Evolutionary conservation across 2,797 vertebrate species (phyloP).

Genomic region (Botia kubotai): DNA sequence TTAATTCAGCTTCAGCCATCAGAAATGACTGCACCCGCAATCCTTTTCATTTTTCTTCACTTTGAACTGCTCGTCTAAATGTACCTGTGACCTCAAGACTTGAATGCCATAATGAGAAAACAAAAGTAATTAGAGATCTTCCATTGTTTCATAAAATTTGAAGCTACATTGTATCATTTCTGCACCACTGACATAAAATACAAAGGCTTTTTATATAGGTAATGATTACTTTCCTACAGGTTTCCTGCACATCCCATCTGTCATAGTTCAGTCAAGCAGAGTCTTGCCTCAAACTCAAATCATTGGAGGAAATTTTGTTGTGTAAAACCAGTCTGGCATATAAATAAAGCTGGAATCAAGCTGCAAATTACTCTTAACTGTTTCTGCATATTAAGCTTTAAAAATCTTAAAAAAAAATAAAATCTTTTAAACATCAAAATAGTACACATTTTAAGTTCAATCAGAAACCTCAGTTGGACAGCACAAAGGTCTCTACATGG

Average conservation of each 20-base stretch:
- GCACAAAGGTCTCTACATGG: no score
- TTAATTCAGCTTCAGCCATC: constrained; percentile 74
- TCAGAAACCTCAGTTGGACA: background rate
- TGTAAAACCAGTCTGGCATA: background rate
- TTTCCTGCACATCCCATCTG: background rate
- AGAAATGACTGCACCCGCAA: constrained; percentile 68
- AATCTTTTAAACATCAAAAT: no score
- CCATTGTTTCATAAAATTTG: background rate
- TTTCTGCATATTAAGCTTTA: background rate
- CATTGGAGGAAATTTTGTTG: no score
- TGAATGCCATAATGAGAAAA: constrained; percentile 71
- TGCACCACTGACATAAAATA: no score
- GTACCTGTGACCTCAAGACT: constrained; percentile 71
- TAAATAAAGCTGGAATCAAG: background rate
- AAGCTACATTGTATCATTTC: background rate
- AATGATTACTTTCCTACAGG: background rate
- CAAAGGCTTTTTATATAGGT: no score
- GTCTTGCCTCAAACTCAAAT: no score
- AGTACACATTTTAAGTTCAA: background rate
- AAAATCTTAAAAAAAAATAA: no score
- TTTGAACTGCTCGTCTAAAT: constrained; percentile 74
- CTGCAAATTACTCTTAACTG: background rate
- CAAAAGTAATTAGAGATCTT: constrained; percentile 76
- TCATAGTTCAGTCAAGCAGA: background rate
- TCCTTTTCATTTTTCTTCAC: constrained; percentile 70